These are phyloP conservation scores for Drosophila recens DNA, from an alignment of 2,888 invertebrate genomes.

Conservation along the genomic window DNA sequence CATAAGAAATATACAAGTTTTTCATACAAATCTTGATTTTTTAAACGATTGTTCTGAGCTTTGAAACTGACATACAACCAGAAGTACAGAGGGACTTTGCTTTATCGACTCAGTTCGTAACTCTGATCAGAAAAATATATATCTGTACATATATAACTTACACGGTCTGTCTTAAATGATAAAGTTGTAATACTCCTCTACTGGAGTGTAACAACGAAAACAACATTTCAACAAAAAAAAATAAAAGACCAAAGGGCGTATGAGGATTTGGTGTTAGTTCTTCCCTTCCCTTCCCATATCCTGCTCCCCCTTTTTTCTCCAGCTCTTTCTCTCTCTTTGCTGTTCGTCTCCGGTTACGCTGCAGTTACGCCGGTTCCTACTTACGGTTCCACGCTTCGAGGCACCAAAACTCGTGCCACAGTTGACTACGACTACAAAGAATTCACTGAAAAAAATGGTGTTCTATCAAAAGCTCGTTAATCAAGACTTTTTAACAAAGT, in stretches of 20 bases:
- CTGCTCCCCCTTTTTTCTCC: neutral
- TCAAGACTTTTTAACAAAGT: too few relatives aligned
- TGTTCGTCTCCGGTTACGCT: slow-evolving; percentile 19
- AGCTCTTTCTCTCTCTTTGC: neutral
- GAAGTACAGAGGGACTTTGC: too few relatives aligned
- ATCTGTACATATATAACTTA: too few relatives aligned
- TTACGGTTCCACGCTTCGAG: slow-evolving; percentile 56
- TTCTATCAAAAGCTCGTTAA: too few relatives aligned
- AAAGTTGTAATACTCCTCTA: neutral
- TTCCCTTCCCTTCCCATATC: neutral
- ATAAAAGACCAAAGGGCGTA: slow-evolving; percentile 57
- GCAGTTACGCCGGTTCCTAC: slow-evolving; percentile 53
- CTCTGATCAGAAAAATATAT: too few relatives aligned
- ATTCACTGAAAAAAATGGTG: neutral
- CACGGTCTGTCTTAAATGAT: neutral
- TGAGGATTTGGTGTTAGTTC: slow-evolving; percentile 21
- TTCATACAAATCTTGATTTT: neutral
- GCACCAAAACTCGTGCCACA: slow-evolving; percentile 15
- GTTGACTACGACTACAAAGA: neutral
- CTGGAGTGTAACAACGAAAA: slow-evolving; percentile 17
- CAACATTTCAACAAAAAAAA: slow-evolving; percentile 63
- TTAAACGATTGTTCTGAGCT: neutral
- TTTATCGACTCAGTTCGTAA: too few relatives aligned
- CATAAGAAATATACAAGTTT: neutral
- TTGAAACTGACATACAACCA: too few relatives aligned